A percentile compares a stretch with the other conserved stretches of the same genome.
These are phyloP conservation scores for Drosophila truncata DNA, from an alignment of 1,140 invertebrate species.

Conservation along the genomic window DNA sequence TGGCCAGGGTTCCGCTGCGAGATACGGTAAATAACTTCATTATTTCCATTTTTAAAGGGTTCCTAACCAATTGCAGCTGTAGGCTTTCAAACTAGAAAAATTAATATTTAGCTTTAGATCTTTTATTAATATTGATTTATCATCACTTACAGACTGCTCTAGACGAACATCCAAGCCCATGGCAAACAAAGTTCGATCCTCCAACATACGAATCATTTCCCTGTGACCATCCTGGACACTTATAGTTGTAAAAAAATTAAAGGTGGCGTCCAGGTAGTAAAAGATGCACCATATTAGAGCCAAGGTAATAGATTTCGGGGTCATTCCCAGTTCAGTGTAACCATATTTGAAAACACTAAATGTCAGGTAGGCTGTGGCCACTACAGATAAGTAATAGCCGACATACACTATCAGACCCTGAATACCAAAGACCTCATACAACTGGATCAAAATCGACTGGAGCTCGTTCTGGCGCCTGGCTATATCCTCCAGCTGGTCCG, in stretches of 20 bases:
- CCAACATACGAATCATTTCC: constrained; percentile 5
- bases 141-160: constrained; percentile 5
- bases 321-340: neutral
- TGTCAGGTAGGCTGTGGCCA: constrained; percentile 6
- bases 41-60: constrained; percentile 17
- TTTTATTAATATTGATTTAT: neutral
- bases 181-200: constrained; percentile 23
- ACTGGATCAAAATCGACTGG: neutral
- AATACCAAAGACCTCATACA: neutral
- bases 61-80: constrained; percentile 27
- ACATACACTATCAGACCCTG: constrained; percentile 19
- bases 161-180: constrained; percentile 22
- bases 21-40: constrained; percentile 7
- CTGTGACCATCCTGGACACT: constrained; percentile 12
- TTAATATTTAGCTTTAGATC: neutral
- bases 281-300: neutral
- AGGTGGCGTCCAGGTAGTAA: constrained; percentile 15
- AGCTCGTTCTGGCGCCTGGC: constrained; percentile 13
- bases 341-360: constrained; percentile 11
- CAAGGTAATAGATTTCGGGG: neutral
- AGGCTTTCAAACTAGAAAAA: constrained; percentile 27
- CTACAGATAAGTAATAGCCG: constrained; percentile 13
- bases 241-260: neutral
- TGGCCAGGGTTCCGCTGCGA: neutral
- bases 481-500: constrained; percentile 28